phyloP scores from a whole-genome alignment of 2,888 invertebrate species.

The Liposcelis brunnea region DNA sequence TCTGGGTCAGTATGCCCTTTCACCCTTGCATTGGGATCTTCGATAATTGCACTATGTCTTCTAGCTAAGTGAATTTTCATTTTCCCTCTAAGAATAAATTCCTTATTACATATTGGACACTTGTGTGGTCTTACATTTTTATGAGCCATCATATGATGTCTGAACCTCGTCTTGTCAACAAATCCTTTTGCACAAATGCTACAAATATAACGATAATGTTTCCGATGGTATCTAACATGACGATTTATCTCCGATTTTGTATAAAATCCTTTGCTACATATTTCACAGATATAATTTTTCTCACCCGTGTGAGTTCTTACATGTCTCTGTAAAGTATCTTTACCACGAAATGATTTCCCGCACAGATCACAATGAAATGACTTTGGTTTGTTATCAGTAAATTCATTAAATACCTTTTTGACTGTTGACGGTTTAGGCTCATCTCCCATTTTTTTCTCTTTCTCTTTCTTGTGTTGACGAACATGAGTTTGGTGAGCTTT shows the following conservation, averaged over 20 bases:
- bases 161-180: not conserved
- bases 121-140: not conserved
- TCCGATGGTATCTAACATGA: not conserved
- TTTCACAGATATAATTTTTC: not conserved
- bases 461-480: too few relatives aligned
- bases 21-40: too few relatives aligned
- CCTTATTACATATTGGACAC: not conserved
- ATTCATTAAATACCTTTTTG: too few relatives aligned
- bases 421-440: too few relatives aligned
- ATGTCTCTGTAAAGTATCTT: not conserved
- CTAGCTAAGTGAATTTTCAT: not conserved
- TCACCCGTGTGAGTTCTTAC: not conserved
- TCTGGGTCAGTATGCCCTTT: too few relatives aligned
- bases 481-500: too few relatives aligned
- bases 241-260: not conserved
- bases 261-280: not conserved
- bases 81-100: slow-evolving; percentile 1
- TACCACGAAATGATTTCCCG: not conserved
- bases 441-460: too few relatives aligned
- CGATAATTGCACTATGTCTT: not conserved
- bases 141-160: slow-evolving; percentile 1
- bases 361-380: not conserved
- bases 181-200: not conserved
- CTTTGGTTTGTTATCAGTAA: too few relatives aligned
- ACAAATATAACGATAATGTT: not conserved